Evolutionary conservation across 1,140 invertebrate species (phyloP).

Genomic region (Bombus huntii): DNA sequence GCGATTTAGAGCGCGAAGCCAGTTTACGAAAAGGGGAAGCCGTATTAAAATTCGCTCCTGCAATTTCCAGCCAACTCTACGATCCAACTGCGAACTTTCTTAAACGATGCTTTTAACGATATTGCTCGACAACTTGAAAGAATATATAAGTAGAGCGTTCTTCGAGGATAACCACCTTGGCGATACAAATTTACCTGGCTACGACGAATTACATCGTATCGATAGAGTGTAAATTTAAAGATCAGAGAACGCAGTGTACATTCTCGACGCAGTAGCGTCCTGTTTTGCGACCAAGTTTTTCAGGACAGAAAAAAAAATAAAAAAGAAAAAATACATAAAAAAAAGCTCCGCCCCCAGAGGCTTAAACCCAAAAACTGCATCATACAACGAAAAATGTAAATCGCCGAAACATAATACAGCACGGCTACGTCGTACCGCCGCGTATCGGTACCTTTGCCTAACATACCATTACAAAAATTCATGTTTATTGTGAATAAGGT

Average conservation of each 20-base stretch:
- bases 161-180: not conserved
- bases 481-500: no score
- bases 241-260: not conserved
- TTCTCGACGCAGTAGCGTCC: no score
- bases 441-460: no score
- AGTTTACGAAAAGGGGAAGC: not conserved
- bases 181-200: not conserved
- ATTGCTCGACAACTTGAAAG: conserved; percentile 2
- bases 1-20: not conserved
- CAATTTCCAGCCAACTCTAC: not conserved
- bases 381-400: no score
- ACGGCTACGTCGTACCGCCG: no score
- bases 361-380: no score
- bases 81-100: conserved; percentile 11
- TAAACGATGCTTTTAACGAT: conserved; percentile 35
- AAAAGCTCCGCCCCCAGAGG: no score
- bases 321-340: no score
- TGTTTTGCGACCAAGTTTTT: no score
- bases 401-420: no score
- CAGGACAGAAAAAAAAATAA: no score
- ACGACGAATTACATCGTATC: not conserved
- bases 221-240: not conserved
- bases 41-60: conserved; percentile 29
- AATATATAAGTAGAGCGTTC: conserved; percentile 1
- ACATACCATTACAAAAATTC: no score